Evolutionary conservation across 2,113 vertebrate species (phyloP), one percentile per base, ranked within the genome.

Genomic region (Xiphias gladius): DNA sequence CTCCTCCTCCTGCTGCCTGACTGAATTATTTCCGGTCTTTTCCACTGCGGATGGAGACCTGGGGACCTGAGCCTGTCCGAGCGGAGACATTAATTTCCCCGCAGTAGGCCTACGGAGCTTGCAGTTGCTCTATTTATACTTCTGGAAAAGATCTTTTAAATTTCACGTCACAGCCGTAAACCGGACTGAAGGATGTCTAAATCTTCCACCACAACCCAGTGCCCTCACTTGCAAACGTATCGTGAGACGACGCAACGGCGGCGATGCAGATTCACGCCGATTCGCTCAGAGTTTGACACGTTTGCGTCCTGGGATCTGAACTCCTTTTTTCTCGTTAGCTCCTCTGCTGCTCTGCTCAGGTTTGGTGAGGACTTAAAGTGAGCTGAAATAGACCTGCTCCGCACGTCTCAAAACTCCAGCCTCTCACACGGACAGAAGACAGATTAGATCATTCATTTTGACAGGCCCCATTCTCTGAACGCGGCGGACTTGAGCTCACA

Each of bases 21-120:
- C 46, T 50, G 57, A 70, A 63, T 79, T 76, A 66, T 83, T 80
- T 74, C 77, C 7, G 13, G 69, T 76, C 73, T 75, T 80, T 66
- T 46, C 72, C 69, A n/a, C 73, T 8, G 63, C 52, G 74, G 58
- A 61, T 52, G 79, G 4, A 71, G 35, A 79, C 88, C 69, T 73
- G 41, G 88, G 86, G 89, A 85, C 65, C 79, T 5, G 5, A 78
- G 76, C 43, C 50, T 55, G 88, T 81, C 84, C 30, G 50, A 82
- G 54, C 39, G 32, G 57, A 67, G 61, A 61, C 65, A 72, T 90
- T 86, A 43, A 82, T 86, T 78, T 80, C 72, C 76, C 37, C 77
- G 46, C 81, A 68, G 85, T 41, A 26, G 71, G 73, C 79, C 85
- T n/a, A 32, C 79, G 35, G 20, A 65, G 54, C 81, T 64, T 13